phyloP scores from a whole-genome alignment of 2,113 vertebrate species.

The Laticauda laticaudata region DNA sequence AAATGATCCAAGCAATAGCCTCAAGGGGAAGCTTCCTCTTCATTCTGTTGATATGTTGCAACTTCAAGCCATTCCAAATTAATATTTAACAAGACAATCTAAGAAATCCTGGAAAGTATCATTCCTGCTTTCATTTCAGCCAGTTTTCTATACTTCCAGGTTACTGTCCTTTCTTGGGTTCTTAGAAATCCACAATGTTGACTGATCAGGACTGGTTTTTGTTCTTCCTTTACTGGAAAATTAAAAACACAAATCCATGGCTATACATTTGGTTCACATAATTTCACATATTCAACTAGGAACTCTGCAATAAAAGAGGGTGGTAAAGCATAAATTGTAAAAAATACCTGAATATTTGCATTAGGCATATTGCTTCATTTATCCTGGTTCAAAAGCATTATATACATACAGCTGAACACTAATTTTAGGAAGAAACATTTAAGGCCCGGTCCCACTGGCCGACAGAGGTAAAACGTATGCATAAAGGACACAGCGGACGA shows the following conservation, averaged over 20 bases:
- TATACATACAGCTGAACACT: background rate
- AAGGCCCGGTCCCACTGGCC: no score
- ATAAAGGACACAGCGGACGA: no score
- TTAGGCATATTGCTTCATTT: background rate
- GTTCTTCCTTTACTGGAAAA: slow-evolving; percentile 81
- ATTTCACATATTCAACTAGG: background rate
- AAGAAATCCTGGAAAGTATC: slow-evolving; percentile 55
- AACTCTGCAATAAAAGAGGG: background rate
- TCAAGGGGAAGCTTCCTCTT: slow-evolving; percentile 79
- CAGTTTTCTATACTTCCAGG: slow-evolving; percentile 83
- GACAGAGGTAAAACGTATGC: no score
- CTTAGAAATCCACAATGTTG: slow-evolving; percentile 93
- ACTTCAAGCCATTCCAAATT: slow-evolving; percentile 82
- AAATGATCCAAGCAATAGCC: slow-evolving; percentile 73
- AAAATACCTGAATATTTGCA: background rate
- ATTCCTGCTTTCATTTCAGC: slow-evolving; percentile 54
- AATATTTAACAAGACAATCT: slow-evolving; percentile 65
- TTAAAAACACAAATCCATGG: slow-evolving; percentile 41
- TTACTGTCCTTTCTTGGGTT: slow-evolving; percentile 79
- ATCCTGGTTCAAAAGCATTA: background rate
- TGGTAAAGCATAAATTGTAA: background rate
- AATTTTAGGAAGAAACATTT: background rate
- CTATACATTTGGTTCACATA: background rate
- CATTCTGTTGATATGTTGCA: slow-evolving; percentile 71
- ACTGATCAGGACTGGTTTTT: slow-evolving; percentile 83